phyloP scores from a whole-genome alignment of 2,888 invertebrate genomes.

The Patella ulyssiponensis region DNA sequence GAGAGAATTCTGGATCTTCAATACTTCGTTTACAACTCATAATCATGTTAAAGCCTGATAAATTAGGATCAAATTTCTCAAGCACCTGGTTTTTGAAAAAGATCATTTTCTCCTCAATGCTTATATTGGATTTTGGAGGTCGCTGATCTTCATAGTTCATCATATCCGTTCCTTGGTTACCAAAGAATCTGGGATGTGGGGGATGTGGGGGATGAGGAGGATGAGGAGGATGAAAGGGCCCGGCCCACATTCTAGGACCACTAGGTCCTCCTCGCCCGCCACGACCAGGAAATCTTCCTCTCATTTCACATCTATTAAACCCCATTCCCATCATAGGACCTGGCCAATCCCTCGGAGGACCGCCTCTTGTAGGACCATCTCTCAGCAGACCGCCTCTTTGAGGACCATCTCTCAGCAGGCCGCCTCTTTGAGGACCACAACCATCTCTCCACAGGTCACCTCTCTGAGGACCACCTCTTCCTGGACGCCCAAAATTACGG shows the following conservation, averaged over 20 bases:
- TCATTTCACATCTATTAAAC: no score
- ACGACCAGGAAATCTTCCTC: no score
- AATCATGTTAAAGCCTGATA: background rate
- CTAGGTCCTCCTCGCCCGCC: no score
- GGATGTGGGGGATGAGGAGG: no score
- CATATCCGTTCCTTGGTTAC: no score
- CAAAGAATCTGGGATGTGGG: no score
- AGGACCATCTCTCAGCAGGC: background rate
- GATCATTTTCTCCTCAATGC: conserved; percentile 4
- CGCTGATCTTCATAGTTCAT: background rate
- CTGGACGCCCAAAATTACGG: background rate
- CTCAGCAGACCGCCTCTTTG: background rate
- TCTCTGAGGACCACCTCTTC: background rate
- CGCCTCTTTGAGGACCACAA: background rate
- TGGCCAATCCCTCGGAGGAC: background rate
- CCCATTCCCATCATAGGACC: conserved; percentile 1
- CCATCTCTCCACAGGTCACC: background rate
- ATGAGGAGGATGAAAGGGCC: no score
- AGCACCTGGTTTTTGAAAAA: background rate
- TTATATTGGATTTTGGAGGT: background rate
- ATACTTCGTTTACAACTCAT: background rate
- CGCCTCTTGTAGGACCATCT: background rate
- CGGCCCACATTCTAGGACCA: no score
- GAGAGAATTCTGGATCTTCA: background rate
- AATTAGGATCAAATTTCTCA: background rate